Evolutionary conservation across 1,140 invertebrate genomes (phyloP).

Genomic region (Zaprionus gabonicus): DNA sequence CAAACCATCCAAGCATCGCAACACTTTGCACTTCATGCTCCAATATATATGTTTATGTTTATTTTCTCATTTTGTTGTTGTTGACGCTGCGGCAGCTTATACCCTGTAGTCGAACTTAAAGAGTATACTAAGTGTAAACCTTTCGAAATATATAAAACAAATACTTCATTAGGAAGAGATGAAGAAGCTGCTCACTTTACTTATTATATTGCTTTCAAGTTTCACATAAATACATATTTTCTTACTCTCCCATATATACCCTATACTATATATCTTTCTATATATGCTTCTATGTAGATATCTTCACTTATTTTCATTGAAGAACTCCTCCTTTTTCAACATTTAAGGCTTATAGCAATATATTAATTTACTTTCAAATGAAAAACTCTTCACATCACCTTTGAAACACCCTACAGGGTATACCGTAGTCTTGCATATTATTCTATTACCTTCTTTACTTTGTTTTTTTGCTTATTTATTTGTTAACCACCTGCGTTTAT

Average conservation of each 20-base stretch:
- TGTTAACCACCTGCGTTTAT: slow-evolving; percentile 46
- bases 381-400: neutral
- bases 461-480: slow-evolving; percentile 74
- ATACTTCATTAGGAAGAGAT: too few relatives aligned
- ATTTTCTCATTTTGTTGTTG: slow-evolving; percentile 26
- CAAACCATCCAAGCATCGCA: slow-evolving; percentile 42
- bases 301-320: too few relatives aligned
- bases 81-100: neutral
- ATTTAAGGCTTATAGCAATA: too few relatives aligned
- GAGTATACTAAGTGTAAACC: neutral
- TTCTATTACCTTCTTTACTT: neutral
- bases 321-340: too few relatives aligned
- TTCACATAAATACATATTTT: too few relatives aligned
- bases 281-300: too few relatives aligned
- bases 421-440: neutral
- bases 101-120: neutral
- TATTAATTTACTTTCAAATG: too few relatives aligned
- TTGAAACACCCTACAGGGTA: neutral
- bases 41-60: slow-evolving; percentile 70
- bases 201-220: too few relatives aligned
- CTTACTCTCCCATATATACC: too few relatives aligned
- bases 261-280: too few relatives aligned
- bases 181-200: too few relatives aligned
- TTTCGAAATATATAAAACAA: too few relatives aligned
- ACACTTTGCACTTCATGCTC: slow-evolving; percentile 80